Evolutionary conservation across 2,797 vertebrate genomes (phyloP).

Genomic region (Sebastes vulpes): DNA sequence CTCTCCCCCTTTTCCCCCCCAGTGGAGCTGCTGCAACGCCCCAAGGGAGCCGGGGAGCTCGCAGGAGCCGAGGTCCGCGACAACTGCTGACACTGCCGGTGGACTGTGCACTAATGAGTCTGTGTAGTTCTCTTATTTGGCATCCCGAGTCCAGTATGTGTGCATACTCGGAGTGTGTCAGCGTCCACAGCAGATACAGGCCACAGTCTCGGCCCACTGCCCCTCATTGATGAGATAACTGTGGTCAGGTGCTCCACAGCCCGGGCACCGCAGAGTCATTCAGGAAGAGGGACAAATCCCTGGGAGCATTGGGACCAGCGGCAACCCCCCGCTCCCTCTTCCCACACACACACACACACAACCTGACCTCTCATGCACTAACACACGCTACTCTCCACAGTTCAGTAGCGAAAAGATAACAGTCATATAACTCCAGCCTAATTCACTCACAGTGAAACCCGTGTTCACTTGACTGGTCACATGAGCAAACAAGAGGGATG

Average conservation of each 20-base stretch:
- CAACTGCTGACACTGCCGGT: not conserved
- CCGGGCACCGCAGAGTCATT: slow-evolving; percentile 38
- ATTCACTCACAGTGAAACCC: slow-evolving; percentile 24
- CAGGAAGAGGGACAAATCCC: slow-evolving; percentile 59
- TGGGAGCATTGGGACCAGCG: slow-evolving; percentile 17
- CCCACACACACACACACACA: slow-evolving; percentile 4
- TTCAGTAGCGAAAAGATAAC: slow-evolving; percentile 18
- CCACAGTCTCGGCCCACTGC: slow-evolving; percentile 42
- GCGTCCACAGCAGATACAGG: slow-evolving; percentile 30
- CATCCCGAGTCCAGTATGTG: not conserved
- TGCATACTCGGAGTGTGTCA: not conserved
- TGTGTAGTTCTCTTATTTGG: not conserved
- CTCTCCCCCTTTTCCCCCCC: not conserved
- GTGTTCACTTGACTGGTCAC: slow-evolving; percentile 1
- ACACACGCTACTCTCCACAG: slow-evolving; percentile 4
- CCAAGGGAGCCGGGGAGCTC: slow-evolving; percentile 15
- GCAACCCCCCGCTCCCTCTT: not conserved
- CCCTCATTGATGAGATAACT: slow-evolving; percentile 55
- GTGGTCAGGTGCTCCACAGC: slow-evolving; percentile 52
- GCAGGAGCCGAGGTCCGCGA: slow-evolving; percentile 8
- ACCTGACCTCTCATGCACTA: slow-evolving; percentile 32
- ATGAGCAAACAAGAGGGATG: not conserved
- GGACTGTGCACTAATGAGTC: not conserved
- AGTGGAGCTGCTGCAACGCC: slow-evolving; percentile 13
- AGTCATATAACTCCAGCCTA: slow-evolving; percentile 15